Conservation (phyloP, 2,888 invertebrate species). For the Pedicia rivosa region DNA sequence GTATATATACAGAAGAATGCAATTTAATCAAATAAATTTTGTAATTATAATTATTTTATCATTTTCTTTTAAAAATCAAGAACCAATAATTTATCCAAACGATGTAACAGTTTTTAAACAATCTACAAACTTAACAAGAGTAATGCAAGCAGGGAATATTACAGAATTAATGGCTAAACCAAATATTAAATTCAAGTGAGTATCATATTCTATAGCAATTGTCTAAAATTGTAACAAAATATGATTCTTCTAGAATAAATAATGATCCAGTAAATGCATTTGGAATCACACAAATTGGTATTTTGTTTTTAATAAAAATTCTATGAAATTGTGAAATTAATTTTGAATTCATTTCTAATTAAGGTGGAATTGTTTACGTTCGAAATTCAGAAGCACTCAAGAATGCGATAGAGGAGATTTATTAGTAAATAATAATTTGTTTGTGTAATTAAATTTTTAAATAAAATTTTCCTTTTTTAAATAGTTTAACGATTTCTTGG, state of each 20-base stretch:
- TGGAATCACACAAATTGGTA: slow-evolving; percentile 34
- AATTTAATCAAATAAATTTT: neutral
- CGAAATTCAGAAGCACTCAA: slow-evolving; percentile 31
- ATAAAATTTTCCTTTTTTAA: neutral
- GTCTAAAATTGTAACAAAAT: neutral
- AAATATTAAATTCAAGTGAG: slow-evolving; percentile 17
- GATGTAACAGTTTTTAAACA: slow-evolving; percentile 28
- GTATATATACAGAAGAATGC: neutral
- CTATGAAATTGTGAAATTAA: too few relatives aligned
- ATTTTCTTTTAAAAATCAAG: slow-evolving; percentile 12
- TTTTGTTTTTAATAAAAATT: too few relatives aligned
- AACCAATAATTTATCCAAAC: slow-evolving; percentile 20
- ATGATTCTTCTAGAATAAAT: slow-evolving; percentile 11
- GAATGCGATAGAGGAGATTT: slow-evolving; percentile 28
- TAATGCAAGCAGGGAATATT: slow-evolving; percentile 30
- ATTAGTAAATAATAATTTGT: slow-evolving; percentile 18
- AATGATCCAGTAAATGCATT: slow-evolving; percentile 32
- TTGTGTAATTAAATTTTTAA: neutral
- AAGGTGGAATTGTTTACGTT: slow-evolving; percentile 43
- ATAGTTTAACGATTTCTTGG: slow-evolving; percentile 24
- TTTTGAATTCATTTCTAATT: too few relatives aligned
- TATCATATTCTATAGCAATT: neutral
- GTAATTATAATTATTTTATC: neutral
- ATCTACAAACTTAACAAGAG: slow-evolving; percentile 31
- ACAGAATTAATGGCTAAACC: slow-evolving; percentile 18